Conservation (phyloP, 2,797 vertebrate genomes). For the Trachurus trachurus region DNA sequence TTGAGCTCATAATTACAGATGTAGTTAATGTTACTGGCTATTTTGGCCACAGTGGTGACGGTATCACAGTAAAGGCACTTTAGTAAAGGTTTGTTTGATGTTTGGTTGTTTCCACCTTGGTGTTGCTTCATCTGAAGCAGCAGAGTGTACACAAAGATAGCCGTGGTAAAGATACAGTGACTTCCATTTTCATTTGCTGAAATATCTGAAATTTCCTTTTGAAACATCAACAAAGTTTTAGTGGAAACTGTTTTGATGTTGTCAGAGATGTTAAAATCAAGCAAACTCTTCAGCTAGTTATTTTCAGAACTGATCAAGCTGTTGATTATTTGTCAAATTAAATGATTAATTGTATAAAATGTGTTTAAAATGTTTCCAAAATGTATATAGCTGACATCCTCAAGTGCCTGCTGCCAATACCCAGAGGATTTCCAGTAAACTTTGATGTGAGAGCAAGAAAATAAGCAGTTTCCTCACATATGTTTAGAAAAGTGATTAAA, state of each 20-base stretch:
- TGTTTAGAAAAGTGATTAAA: neutral
- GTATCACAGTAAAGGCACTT: no score
- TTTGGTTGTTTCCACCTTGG: neutral
- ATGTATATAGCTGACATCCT: neutral
- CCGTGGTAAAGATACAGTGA: no score
- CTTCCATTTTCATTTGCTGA: no score
- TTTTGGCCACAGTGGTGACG: no score
- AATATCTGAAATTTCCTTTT: no score
- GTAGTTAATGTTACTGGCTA: no score
- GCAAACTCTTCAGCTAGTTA: neutral
- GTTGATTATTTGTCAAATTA: neutral
- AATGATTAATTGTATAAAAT: neutral
- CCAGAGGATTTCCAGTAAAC: neutral
- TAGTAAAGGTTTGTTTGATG: no score
- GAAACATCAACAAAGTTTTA: no score
- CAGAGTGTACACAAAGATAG: neutral
- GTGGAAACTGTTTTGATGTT: no score
- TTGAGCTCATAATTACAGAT: neutral
- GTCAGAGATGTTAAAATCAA: neutral
- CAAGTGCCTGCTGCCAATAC: neutral
- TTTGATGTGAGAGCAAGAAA: neutral
- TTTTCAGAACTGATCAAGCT: neutral
- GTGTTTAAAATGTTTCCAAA: no score
- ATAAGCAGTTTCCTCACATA: no score
- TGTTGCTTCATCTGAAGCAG: neutral